Evolutionary conservation across 2,888 invertebrate genomes (phyloP).

Genomic region (Trisateles emortualis): DNA sequence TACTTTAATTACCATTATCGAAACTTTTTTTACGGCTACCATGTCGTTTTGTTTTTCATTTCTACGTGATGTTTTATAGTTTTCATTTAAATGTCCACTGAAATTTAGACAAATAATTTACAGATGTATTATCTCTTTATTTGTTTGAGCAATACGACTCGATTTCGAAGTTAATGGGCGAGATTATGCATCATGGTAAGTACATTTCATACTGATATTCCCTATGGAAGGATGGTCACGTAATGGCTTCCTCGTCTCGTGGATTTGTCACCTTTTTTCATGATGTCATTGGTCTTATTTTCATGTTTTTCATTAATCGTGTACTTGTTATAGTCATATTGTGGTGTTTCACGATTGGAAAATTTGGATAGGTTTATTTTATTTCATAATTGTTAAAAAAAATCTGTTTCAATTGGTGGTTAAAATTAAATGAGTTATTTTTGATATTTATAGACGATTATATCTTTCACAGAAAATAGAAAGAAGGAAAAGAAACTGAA

Average conservation of each 20-base stretch:
- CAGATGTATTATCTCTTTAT: neutral
- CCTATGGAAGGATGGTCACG: neutral
- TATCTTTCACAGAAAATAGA: constrained; percentile 54
- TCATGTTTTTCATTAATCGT: neutral
- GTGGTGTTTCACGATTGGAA: too few species aligned
- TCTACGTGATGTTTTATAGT: too few species aligned
- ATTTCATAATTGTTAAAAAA: too few species aligned
- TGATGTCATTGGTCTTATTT: neutral
- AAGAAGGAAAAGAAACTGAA: constrained; percentile 68
- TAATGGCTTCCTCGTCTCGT: neutral
- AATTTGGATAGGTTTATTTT: too few species aligned
- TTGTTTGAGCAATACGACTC: neutral
- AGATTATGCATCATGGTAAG: neutral
- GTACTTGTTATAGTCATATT: too few species aligned
- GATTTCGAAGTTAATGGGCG: neutral
- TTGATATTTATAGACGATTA: neutral
- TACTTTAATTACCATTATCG: too few species aligned
- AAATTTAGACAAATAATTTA: neutral
- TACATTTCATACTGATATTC: constrained; percentile 2
- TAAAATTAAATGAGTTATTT: too few species aligned
- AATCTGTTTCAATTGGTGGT: neutral
- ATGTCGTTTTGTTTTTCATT: too few species aligned
- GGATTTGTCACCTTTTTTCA: neutral
- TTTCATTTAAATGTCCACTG: neutral
- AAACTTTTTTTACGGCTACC: too few species aligned